Base-by-base conservation (phyloP, 2,797 vertebrate species). In the Garrulus glandarius region DNA sequence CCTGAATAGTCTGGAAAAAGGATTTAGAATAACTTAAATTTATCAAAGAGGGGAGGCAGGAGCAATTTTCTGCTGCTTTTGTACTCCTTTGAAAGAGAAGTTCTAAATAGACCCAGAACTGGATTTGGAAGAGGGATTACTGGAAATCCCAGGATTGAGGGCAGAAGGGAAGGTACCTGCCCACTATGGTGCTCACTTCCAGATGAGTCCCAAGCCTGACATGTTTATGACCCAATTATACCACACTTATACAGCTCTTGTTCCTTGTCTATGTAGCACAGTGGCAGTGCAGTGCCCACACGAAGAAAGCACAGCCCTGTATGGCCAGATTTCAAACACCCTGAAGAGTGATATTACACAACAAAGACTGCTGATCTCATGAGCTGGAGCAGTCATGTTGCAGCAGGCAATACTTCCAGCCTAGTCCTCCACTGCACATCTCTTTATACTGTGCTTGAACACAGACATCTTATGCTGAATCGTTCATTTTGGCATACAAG, bases 221-320 rank as follows among this genome's bases (percentile, higher is more conserved):
- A 15, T 16, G 11, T 37, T 72, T 74, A 32, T 76, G 36, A 84
- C 41, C 10, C 55, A 32, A 1, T 43, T 65, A 16, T 21, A 32
- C 1, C 14, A 46, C 20, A 53, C 21, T 55, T 61, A n/a, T 26
- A 5, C 18, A 32, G 10, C 16, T 89, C 13, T 71, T 41, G 2
- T n/a, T 72, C 29, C 55, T 67, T 67, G 18, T n/a, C 23, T 55
- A 0, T 41, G 23, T 47, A 52, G 23, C 21, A 61, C 59, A 55
- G 2, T 11, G 6, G 22, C 3, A 1, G n/a, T 27, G 37, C 13
- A 65, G 27, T 26, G 52, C 12, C 15, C 46, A 0, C 7, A 12
- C 15, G 19, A 64, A 64, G 64, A 59, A 84, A 94, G 46, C 27
- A 36, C 19, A 39, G 43, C 13, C 30, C 1, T 1, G 24, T 44